These are phyloP conservation scores for Clivina fossor DNA, from an alignment of 2,888 invertebrate species.

Conservation along the genomic window DNA sequence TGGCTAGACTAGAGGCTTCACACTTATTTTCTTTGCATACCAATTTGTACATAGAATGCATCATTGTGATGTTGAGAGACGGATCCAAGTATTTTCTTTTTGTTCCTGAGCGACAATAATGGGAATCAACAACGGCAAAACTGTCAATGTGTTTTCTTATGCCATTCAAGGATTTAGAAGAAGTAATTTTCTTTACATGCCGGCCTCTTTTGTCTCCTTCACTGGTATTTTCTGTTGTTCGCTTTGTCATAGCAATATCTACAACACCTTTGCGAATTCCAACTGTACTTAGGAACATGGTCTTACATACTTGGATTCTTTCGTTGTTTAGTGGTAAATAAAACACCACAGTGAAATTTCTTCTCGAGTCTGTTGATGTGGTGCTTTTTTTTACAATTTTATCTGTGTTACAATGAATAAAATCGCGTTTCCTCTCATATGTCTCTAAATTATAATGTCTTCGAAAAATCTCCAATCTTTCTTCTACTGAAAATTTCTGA, in stretches of 20 bases:
- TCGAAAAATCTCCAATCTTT: neutral
- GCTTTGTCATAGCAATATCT: constrained; percentile 35
- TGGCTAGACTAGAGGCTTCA: neutral
- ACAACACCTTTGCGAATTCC: constrained; percentile 35
- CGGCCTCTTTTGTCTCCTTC: constrained; percentile 22
- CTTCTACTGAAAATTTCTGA: neutral
- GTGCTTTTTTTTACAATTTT: neutral
- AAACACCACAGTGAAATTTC: neutral
- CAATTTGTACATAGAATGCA: constrained; percentile 6
- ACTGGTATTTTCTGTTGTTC: constrained; percentile 27
- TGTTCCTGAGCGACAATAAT: constrained; percentile 14
- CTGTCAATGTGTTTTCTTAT: constrained; percentile 32
- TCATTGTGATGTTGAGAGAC: constrained; percentile 8
- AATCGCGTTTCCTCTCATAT: neutral
- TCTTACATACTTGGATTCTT: constrained; percentile 31
- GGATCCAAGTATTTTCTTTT: constrained; percentile 4
- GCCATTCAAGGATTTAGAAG: constrained; percentile 18
- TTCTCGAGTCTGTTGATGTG: neutral
- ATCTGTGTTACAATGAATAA: neutral
- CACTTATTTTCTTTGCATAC: neutral
- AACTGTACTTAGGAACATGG: constrained; percentile 36
- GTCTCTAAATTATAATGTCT: neutral
- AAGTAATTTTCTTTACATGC: too few species aligned
- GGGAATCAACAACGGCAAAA: constrained; percentile 17
- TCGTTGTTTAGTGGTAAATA: neutral